Evolutionary conservation across 2,888 invertebrate species (phyloP).

Genomic region (Ormyrus thymus): DNA sequence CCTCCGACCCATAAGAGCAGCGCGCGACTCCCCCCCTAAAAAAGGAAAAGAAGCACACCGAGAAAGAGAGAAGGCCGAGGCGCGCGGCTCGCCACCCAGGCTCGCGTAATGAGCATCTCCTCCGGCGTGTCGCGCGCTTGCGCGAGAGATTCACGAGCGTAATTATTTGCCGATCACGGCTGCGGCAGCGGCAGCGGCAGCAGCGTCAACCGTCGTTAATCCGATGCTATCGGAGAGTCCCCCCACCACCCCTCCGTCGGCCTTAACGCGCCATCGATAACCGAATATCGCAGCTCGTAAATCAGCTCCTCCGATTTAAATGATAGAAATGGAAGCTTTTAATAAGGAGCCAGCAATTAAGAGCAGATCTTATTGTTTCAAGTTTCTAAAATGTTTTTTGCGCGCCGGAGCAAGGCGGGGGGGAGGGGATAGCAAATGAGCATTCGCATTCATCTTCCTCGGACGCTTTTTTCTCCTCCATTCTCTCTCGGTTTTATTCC

Average conservation of each 20-base stretch:
- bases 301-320: slow-evolving; percentile 48
- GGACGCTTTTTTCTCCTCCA: slow-evolving; percentile 31
- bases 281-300: slow-evolving; percentile 60
- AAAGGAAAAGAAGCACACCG: too few relatives aligned
- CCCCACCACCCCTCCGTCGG: neutral
- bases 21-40: too few relatives aligned
- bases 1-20: too few relatives aligned
- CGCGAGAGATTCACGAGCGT: slow-evolving; percentile 41
- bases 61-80: neutral
- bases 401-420: too few relatives aligned
- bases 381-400: too few relatives aligned
- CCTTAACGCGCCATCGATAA: slow-evolving; percentile 61
- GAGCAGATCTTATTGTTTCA: too few relatives aligned
- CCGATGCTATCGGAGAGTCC: slow-evolving; percentile 58
- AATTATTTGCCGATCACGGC: slow-evolving; percentile 49
- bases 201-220: slow-evolving; percentile 57
- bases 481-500: neutral
- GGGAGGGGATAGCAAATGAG: too few relatives aligned
- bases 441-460: too few relatives aligned
- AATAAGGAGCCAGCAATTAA: too few relatives aligned
- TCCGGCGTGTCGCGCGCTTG: slow-evolving; percentile 15
- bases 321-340: too few relatives aligned
- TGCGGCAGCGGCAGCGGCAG: neutral
- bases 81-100: neutral
- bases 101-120: slow-evolving; percentile 29